Percentiles rank a stretch among this genome's conserved stretches.
Conservation (phyloP, 2,113 vertebrate genomes). For the Macaca mulatta region DNA sequence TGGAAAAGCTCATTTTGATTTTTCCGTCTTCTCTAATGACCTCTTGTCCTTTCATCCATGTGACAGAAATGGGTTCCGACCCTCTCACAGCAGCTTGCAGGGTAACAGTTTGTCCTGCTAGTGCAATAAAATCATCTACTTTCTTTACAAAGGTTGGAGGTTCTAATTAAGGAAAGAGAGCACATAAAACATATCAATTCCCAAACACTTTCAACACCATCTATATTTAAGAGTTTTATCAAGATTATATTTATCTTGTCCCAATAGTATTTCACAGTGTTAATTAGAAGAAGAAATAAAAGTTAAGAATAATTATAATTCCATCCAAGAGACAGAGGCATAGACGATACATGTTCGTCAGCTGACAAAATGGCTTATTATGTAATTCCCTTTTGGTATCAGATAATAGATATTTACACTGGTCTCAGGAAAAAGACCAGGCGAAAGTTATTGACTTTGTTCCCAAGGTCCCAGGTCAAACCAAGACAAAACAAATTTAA, state of each 20-base stretch:
- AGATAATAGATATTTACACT: not conserved
- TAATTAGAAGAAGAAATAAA: constrained; percentile 49
- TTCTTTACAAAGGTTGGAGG: constrained; percentile 95
- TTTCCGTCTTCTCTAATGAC: constrained; percentile 94
- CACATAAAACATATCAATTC: constrained; percentile 55
- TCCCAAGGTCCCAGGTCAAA: constrained; percentile 43
- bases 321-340: constrained; percentile 27
- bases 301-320: constrained; percentile 31
- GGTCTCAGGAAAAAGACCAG: not conserved
- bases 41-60: constrained; percentile 96
- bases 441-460: not conserved
- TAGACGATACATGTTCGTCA: constrained; percentile 10
- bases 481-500: constrained; percentile 56
- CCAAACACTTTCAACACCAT: not conserved
- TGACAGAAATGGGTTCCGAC: constrained; percentile 92
- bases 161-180: constrained; percentile 86
- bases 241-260: not conserved
- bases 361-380: not conserved
- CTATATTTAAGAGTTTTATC: not conserved
- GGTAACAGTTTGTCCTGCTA: constrained; percentile 90
- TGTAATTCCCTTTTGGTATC: not conserved
- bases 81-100: constrained; percentile 94
- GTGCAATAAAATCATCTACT: constrained; percentile 92
- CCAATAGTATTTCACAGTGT: not conserved
- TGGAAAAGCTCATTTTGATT: constrained; percentile 92